These are phyloP conservation scores for Hemitrygon akajei DNA, from an alignment of 2,797 vertebrate species.

Conservation along the genomic window DNA sequence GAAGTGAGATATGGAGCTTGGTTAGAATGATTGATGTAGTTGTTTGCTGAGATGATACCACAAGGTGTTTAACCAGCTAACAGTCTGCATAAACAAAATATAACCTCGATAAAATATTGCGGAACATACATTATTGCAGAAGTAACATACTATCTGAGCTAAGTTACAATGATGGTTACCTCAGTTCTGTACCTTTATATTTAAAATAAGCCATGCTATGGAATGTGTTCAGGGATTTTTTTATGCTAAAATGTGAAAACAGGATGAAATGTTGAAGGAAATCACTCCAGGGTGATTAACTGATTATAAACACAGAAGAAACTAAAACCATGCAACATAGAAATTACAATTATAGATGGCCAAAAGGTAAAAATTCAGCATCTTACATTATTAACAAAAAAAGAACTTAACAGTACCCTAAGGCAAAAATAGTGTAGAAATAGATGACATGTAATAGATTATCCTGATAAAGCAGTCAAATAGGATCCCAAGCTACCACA, in stretches of 20 bases:
- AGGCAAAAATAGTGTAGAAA: neutral
- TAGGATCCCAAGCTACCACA: neutral
- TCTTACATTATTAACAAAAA: constrained; percentile 16
- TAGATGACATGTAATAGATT: constrained; percentile 12
- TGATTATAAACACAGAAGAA: neutral
- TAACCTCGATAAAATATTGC: neutral
- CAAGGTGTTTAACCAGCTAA: neutral
- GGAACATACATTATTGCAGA: neutral
- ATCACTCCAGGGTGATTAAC: neutral
- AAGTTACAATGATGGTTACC: neutral
- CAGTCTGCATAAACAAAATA: neutral
- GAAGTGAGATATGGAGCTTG: neutral
- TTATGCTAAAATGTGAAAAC: neutral
- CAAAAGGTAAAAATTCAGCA: neutral
- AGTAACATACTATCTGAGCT: neutral
- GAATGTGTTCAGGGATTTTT: neutral
- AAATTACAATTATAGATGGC: neutral
- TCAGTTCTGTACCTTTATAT: neutral
- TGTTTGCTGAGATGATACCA: neutral
- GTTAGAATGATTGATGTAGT: neutral
- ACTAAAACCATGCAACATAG: neutral
- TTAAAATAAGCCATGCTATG: neutral
- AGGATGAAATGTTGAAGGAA: neutral
- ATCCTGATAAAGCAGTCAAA: neutral
- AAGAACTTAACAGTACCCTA: neutral